Evolutionary conservation across 2,113 vertebrate genomes (phyloP).

Genomic region (Bombycilla garrulus): DNA sequence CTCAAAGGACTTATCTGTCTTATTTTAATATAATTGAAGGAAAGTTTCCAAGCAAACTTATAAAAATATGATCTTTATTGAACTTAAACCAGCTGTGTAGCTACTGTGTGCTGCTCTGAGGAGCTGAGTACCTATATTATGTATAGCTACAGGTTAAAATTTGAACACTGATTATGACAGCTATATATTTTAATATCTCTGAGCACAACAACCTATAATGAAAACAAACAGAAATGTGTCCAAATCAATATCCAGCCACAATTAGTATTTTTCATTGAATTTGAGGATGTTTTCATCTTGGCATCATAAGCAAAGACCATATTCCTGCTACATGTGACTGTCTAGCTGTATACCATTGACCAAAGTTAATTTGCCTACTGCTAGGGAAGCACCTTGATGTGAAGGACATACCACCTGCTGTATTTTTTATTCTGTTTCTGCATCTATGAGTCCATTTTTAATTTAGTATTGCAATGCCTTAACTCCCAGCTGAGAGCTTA

Average conservation of each 20-base stretch:
- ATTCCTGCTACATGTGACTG: background rate
- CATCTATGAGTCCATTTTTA: constrained; percentile 20
- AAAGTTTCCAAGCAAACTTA: background rate
- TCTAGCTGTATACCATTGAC: background rate
- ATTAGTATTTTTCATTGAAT: background rate
- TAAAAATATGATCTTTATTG: background rate
- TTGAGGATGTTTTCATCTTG: background rate
- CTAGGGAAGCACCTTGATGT: background rate
- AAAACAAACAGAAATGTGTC: background rate
- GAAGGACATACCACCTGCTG: constrained; percentile 43
- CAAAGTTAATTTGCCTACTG: background rate
- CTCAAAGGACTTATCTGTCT: background rate
- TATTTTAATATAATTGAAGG: background rate
- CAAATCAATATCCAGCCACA: background rate
- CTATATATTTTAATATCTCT: background rate
- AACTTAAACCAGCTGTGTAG: background rate
- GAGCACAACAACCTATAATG: background rate
- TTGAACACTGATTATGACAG: background rate
- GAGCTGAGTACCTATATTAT: background rate
- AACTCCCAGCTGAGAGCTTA: constrained; percentile 39
- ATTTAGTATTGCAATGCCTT: constrained; percentile 25
- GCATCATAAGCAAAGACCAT: background rate
- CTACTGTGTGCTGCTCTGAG: background rate
- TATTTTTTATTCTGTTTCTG: constrained; percentile 42
- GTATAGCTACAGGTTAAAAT: background rate